These are phyloP conservation scores for Uloborus plumipes DNA, from an alignment of 2,888 invertebrate species.

Conservation along the genomic window DNA sequence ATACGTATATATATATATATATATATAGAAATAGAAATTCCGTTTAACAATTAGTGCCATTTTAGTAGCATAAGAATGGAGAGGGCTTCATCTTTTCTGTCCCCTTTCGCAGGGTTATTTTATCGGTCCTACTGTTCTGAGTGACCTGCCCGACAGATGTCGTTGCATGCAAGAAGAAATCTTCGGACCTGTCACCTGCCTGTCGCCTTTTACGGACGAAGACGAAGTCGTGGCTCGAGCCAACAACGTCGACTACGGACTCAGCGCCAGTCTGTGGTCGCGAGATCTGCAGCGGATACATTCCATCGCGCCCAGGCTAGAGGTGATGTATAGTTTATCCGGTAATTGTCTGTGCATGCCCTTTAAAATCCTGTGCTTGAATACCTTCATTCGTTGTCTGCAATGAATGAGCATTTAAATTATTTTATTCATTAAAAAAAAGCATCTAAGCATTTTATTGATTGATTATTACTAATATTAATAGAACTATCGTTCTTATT, in stretches of 20 bases:
- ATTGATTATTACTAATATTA: too few species aligned
- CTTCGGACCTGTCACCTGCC: conserved; percentile 75
- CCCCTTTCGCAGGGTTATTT: conserved; percentile 72
- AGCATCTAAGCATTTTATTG: too few species aligned
- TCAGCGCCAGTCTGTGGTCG: conserved; percentile 74
- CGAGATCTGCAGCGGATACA: conserved; percentile 72
- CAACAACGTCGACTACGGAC: conserved; percentile 73
- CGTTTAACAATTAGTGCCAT: too few species aligned
- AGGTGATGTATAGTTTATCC: conserved; percentile 69
- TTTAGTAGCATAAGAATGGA: neutral
- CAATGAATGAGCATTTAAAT: too few species aligned
- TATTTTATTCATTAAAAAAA: too few species aligned
- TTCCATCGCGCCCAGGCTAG: conserved; percentile 72
- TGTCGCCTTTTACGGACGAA: conserved; percentile 72
- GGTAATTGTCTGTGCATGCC: too few species aligned
- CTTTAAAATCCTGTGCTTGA: too few species aligned
- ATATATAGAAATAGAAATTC: too few species aligned
- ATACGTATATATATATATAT: too few species aligned
- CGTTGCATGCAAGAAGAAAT: conserved; percentile 75
- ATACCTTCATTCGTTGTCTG: too few species aligned
- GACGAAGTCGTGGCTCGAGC: conserved; percentile 72
- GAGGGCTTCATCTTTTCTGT: neutral
- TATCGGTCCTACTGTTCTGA: conserved; percentile 73
- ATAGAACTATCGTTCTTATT: too few species aligned
- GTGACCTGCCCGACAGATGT: conserved; percentile 71